These are phyloP conservation scores for Vesta saturnalis DNA, from an alignment of 2,888 invertebrate species.

Conservation along the genomic window DNA sequence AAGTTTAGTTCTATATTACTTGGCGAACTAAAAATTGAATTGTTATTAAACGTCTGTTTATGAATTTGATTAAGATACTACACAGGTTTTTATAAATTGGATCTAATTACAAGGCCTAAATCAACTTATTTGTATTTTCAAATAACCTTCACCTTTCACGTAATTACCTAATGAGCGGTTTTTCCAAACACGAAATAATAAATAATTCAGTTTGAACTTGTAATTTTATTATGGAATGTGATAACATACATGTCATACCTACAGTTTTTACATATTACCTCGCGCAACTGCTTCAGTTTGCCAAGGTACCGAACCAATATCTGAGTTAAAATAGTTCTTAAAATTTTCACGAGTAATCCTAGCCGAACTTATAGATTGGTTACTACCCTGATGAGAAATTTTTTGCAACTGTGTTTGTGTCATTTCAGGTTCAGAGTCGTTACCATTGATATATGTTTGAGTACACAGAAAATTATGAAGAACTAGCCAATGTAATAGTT, in stretches of 20 bases:
- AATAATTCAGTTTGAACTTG: too few relatives aligned
- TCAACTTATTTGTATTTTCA: too few relatives aligned
- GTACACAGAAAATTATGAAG: conserved; percentile 3
- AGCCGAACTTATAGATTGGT: neutral
- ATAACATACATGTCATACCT: neutral
- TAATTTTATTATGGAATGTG: too few relatives aligned
- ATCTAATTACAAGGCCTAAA: too few relatives aligned
- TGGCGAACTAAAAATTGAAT: too few relatives aligned
- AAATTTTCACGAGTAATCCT: neutral
- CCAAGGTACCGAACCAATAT: conserved; percentile 3
- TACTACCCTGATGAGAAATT: neutral
- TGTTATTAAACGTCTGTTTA: too few relatives aligned
- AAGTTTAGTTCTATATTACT: too few relatives aligned
- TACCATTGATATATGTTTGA: conserved; percentile 3
- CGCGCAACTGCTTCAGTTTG: neutral
- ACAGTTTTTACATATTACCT: conserved; percentile 5
- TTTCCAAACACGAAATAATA: too few relatives aligned
- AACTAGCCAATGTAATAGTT: conserved; percentile 3
- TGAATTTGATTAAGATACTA: too few relatives aligned
- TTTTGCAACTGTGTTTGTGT: neutral
- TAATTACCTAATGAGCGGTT: too few relatives aligned
- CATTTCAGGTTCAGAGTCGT: neutral
- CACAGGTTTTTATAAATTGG: too few relatives aligned
- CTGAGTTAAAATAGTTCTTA: neutral
- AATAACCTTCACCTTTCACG: too few relatives aligned